phyloP scores from a whole-genome alignment of 2,888 invertebrate species.

The Caradrina clavipalpis region DNA sequence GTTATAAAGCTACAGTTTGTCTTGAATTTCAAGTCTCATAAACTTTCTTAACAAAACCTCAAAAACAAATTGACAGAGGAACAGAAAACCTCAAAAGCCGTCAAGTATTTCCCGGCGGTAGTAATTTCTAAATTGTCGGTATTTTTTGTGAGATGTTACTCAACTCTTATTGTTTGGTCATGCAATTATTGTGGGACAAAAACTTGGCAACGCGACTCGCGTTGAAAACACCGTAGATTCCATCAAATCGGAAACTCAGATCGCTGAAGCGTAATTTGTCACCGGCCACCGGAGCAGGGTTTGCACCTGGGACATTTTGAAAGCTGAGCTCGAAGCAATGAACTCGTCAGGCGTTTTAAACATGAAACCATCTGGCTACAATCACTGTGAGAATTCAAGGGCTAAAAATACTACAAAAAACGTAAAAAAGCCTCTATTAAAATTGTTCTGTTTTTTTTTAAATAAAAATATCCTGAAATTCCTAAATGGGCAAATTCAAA shows the following conservation, averaged over 20 bases:
- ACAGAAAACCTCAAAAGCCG: conserved; percentile 35
- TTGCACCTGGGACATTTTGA: conserved; percentile 46
- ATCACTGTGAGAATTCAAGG: not conserved
- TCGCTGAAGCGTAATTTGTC: conserved; percentile 69
- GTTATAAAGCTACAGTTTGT: not conserved
- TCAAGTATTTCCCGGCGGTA: conserved; percentile 51
- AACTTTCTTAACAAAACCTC: conserved; percentile 1
- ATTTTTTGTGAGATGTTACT: conserved; percentile 60
- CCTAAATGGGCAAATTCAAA: no score
- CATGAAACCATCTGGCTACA: conserved; percentile 14
- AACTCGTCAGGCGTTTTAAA: conserved; percentile 12
- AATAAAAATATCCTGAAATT: not conserved
- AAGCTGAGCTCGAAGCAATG: conserved; percentile 19
- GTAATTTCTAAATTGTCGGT: conserved; percentile 57
- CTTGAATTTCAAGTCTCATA: no score
- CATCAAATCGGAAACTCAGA: conserved; percentile 72
- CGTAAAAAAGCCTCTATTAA: not conserved
- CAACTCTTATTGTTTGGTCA: conserved; percentile 62
- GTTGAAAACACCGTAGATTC: conserved; percentile 62
- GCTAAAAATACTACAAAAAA: not conserved
- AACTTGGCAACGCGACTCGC: conserved; percentile 57
- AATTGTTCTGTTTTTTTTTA: not conserved
- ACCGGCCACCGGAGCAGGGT: conserved; percentile 56
- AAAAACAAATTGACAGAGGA: conserved; percentile 14
- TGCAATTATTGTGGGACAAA: conserved; percentile 61